phyloP scores from a whole-genome alignment of 2,797 vertebrate species.

The Phalanger gymnotis region DNA sequence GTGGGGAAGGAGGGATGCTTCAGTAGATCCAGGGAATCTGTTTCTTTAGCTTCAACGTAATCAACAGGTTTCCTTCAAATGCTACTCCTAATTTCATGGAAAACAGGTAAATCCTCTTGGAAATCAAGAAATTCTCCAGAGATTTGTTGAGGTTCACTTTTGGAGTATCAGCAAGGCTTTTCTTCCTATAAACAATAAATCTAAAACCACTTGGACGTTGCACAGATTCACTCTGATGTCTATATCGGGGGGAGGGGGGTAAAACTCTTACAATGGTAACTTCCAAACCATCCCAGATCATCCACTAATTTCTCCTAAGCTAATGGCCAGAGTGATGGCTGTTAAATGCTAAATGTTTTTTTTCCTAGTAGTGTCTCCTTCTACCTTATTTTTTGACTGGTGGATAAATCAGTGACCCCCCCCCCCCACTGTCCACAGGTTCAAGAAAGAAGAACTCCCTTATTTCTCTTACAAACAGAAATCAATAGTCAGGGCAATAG shows the following conservation, averaged over 20 bases:
- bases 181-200: background rate
- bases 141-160: background rate
- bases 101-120: background rate
- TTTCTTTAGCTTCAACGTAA: background rate
- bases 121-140: background rate
- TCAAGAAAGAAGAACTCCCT: background rate
- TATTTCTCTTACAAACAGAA: background rate
- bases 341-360: background rate
- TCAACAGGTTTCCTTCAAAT: background rate
- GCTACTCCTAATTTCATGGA: background rate
- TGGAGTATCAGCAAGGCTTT: background rate
- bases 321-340: background rate
- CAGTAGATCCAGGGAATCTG: background rate
- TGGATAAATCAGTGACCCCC: background rate
- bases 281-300: background rate
- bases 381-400: background rate
- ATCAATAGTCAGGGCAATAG: background rate
- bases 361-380: background rate
- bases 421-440: background rate
- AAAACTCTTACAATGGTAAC: background rate
- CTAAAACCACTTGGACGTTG: background rate
- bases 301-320: background rate
- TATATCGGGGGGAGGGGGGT: background rate
- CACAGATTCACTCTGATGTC: background rate
- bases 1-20: background rate